Percentiles rank a stretch among this genome's conserved stretches.
Conservation (phyloP, 2,888 invertebrate species). For the Halocaridina rubra region DNA sequence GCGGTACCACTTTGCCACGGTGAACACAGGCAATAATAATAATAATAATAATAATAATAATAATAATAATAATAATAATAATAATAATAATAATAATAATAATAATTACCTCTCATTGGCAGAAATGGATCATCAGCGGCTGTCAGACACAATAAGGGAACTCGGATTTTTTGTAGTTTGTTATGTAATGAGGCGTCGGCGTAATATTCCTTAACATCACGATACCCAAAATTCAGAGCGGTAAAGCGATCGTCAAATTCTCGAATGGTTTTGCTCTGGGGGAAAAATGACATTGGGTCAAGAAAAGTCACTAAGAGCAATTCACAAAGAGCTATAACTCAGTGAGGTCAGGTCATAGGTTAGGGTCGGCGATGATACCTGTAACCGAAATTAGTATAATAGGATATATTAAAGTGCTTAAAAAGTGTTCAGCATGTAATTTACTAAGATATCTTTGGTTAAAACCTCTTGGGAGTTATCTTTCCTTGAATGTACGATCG, state of each 20-base stretch:
- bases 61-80: not conserved
- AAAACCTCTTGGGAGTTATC: no score
- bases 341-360: no score
- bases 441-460: no score
- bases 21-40: not conserved
- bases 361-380: no score
- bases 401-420: no score
- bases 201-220: conserved; percentile 84
- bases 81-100: not conserved
- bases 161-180: conserved; percentile 79
- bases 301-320: no score
- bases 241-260: conserved; percentile 89
- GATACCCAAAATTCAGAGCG: conserved; percentile 84
- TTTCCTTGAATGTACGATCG: no score
- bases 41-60: not conserved
- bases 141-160: conserved; percentile 84
- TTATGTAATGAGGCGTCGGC: conserved; percentile 78
- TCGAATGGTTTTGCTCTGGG: conserved; percentile 77
- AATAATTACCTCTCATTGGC: conserved; percentile 75
- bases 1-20: no score
- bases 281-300: conserved; percentile 40
- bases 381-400: no score
- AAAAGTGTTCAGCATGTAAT: no score
- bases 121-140: conserved; percentile 92
- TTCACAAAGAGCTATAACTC: no score